Conservation (phyloP, 35 echinoderm and acorn worm genomes). For the Lytechinus pictus region DNA sequence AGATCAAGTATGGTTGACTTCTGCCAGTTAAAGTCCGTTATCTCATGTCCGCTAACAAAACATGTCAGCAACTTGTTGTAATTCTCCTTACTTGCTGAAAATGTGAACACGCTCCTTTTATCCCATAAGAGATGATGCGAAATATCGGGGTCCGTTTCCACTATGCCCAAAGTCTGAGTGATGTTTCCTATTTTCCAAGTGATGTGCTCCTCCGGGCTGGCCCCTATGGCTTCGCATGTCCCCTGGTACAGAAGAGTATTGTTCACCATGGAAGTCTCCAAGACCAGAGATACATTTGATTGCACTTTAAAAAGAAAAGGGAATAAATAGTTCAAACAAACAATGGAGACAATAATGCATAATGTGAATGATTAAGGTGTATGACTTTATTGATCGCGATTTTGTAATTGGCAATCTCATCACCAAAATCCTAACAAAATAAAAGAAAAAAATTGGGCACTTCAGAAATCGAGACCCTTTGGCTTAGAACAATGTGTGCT, state of each 20-base stretch:
- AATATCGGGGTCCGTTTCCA: background rate
- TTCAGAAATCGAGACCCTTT: too few relatives aligned
- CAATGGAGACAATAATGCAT: background rate
- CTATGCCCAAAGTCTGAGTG: background rate
- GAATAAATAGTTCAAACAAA: background rate
- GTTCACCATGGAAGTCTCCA: background rate
- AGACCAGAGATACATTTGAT: background rate
- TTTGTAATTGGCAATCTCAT: too few relatives aligned
- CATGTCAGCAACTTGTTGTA: background rate
- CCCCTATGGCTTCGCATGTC: background rate
- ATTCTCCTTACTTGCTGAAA: background rate
- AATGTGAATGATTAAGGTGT: background rate
- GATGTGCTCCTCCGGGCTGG: background rate
- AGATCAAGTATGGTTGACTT: background rate
- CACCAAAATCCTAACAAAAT: too few relatives aligned
- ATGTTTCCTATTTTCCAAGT: background rate
- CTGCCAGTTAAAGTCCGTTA: background rate
- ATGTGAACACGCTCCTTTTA: background rate
- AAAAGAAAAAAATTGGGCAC: too few relatives aligned
- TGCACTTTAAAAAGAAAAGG: background rate
- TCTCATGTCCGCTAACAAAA: background rate
- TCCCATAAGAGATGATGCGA: background rate
- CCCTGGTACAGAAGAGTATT: background rate
- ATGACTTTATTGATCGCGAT: too few relatives aligned
- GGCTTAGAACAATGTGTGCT: too few relatives aligned